Evolutionary conservation across 2,888 invertebrate species (phyloP), one percentile per base, ranked within the genome.

Genomic region (Bugulina stolonifera): DNA sequence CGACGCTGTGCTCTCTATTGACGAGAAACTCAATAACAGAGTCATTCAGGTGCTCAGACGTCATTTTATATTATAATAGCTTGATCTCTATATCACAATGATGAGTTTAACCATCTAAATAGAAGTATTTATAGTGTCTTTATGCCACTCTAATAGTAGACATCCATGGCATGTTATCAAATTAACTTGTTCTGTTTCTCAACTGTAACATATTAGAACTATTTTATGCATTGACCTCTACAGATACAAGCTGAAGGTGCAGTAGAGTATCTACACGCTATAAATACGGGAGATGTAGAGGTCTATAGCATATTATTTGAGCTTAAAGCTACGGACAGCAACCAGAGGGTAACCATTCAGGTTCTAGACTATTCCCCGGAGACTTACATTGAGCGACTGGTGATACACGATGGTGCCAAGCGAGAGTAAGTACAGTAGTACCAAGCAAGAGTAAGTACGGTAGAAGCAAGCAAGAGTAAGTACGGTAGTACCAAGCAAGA

Each of bases 311-410:
- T 64, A 29, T n/a, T 70, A 18, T 54, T 70, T 52, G 70, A 70
- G 32, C 2, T 70, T 18, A 2, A 54, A 29, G 70, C 70, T 10
- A 23, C 43, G 35, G 54, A 70, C 22, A 10, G 18, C 55, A 27
- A 69, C 25, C 73, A 73, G 54, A 58, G 69, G n/a, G 55, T 73
- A n/a, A 52, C 71, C 14, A 1, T 73, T n/a, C 71, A 54, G 25
- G 22, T 73, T 18, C 74, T 84, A 23, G 83, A 84, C 73, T 84
- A 81, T 73, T 81, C 81, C 71, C 83, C 84, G 1, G 75, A 77
- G 69, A 78, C 80, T 2, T 71, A 72, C 27, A 77, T 78, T 5
- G 84, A 84, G 75, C 77, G 79, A 52, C 79, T 83, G 23, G 80
- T 78, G 0, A 69, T 73, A 23, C 73, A 71, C 57, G 73, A 73